These are phyloP conservation scores for Leptonema lineaticorne DNA, from an alignment of 1,140 invertebrate genomes.

Conservation along the genomic window DNA sequence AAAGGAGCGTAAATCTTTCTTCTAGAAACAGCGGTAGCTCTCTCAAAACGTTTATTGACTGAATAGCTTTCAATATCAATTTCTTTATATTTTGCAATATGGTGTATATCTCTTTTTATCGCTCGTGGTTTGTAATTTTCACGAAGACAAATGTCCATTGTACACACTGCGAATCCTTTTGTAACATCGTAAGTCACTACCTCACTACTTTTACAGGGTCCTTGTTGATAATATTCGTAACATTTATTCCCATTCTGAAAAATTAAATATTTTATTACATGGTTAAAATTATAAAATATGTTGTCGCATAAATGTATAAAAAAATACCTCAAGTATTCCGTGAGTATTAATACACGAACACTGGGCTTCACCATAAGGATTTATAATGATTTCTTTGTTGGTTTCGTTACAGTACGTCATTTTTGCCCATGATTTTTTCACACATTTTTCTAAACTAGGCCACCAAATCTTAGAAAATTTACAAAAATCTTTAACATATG, in stretches of 20 bases:
- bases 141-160: background rate
- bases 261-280: too few relatives aligned
- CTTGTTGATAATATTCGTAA: background rate
- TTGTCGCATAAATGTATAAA: background rate
- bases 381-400: background rate
- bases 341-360: background rate
- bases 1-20: background rate
- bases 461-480: too few relatives aligned
- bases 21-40: too few relatives aligned
- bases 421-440: too few relatives aligned
- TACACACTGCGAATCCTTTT: background rate
- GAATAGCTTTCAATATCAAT: background rate
- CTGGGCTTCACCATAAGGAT: background rate
- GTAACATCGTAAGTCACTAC: background rate
- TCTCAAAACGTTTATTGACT: too few relatives aligned
- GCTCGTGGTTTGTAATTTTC: too few relatives aligned
- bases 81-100: background rate
- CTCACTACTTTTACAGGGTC: background rate
- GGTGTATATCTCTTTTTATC: background rate
- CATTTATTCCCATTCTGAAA: background rate
- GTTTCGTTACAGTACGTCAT: background rate
- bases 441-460: too few relatives aligned
- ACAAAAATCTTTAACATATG: too few relatives aligned
- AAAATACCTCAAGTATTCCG: background rate
- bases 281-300: background rate